These are phyloP conservation scores for Lineus longissimus DNA, from an alignment of 1,140 invertebrate genomes.

Conservation along the genomic window DNA sequence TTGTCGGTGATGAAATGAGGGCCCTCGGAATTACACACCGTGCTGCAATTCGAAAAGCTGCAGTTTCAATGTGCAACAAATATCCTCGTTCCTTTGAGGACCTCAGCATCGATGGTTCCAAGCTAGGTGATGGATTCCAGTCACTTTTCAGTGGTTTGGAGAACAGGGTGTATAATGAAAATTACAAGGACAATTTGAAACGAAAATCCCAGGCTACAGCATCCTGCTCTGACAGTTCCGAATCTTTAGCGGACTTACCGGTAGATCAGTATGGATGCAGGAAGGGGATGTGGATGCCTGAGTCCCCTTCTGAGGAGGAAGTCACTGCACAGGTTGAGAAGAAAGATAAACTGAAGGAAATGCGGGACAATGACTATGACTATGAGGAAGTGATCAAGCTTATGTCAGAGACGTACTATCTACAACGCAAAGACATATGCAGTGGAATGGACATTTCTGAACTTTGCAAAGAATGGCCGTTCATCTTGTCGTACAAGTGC, in stretches of 20 bases:
- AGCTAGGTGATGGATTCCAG: no score
- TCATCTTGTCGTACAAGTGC: neutral
- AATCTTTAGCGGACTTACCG: neutral
- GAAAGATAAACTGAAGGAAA: neutral
- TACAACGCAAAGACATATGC: neutral
- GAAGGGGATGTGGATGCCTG: neutral
- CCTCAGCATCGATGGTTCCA: no score
- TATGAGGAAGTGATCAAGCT: neutral
- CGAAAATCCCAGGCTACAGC: no score
- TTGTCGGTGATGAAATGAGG: no score
- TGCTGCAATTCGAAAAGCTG: no score
- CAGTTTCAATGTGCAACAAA: no score
- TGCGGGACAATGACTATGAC: neutral
- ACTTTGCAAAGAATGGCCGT: neutral
- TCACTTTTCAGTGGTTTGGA: no score
- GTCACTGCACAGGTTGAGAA: neutral
- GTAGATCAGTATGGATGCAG: neutral
- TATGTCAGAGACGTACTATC: neutral
- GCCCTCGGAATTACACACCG: no score
- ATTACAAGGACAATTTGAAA: no score
- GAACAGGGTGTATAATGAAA: no score
- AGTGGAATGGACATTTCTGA: neutral
- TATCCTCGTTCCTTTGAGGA: no score
- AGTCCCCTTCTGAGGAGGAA: neutral
- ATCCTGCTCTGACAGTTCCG: no score